Percentiles rank a stretch among this genome's conserved stretches.
Evolutionary conservation across 2,797 vertebrate genomes (phyloP).

Genomic region (Siniperca obscura): DNA sequence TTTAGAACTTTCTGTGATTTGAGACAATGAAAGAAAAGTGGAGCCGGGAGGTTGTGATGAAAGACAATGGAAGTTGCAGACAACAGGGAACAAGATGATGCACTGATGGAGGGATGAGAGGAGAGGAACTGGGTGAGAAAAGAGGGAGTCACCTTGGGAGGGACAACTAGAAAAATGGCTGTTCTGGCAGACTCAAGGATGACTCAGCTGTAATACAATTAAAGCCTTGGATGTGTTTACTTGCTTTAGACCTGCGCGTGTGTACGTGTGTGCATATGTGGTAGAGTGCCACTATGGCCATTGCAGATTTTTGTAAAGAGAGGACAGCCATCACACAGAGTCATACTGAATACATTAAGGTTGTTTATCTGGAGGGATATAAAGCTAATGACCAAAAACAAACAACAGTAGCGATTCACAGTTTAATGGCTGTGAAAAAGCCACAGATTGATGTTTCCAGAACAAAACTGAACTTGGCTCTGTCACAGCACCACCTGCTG

Average conservation of each 20-base stretch:
- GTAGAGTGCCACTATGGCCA: background rate
- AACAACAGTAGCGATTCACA: background rate
- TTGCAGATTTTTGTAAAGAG: background rate
- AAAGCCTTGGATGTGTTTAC: constrained; percentile 54
- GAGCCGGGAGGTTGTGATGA: constrained; percentile 7
- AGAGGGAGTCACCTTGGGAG: constrained; percentile 78
- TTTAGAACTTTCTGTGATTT: constrained; percentile 58
- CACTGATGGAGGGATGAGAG: constrained; percentile 1
- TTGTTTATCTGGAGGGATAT: background rate
- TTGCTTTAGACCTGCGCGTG: constrained; percentile 26
- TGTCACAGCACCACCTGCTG: constrained; percentile 54
- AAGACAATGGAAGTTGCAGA: constrained; percentile 31
- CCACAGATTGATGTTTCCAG: constrained; percentile 59
- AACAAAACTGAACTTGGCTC: constrained; percentile 21
- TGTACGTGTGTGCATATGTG: constrained; percentile 5
- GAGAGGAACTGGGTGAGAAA: constrained; percentile 49
- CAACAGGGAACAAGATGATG: constrained; percentile 17
- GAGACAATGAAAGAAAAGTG: constrained; percentile 43
- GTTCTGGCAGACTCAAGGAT: constrained; percentile 69
- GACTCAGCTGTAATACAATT: constrained; percentile 79
- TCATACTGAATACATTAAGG: background rate
- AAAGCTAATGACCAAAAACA: background rate
- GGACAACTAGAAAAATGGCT: constrained; percentile 69
- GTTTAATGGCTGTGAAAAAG: constrained; percentile 2
- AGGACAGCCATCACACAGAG: background rate